Base-by-base conservation (phyloP, 2,888 invertebrate species). In the Leuctra nigra region DNA sequence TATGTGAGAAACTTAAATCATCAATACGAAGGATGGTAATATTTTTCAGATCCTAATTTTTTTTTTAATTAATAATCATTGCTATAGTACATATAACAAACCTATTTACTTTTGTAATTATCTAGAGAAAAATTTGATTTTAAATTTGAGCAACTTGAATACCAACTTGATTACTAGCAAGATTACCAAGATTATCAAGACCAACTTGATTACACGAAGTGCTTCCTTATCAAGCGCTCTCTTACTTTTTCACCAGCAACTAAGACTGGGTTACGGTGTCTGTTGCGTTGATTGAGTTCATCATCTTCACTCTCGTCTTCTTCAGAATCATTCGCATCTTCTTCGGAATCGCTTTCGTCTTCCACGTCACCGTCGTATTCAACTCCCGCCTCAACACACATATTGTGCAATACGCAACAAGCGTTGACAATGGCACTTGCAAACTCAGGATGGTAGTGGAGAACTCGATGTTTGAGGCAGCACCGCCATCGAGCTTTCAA, bases 381-480 rank as follows among this genome's bases (percentile, higher is more conserved):
- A 29, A 29, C 29, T 29, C 29, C 29, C 11, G 29, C 29, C 6
- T 29, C 29, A 7, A 29, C 11, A 11, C 29, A 29, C 29, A 7
- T 29, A 29, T 29, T 29, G 11, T 29, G 29, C 11, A 29, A 29
- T 29, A 47, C 47, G 24, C 6, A 11, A 23, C 47, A 47, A 2
- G 47, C 22, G 24, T 47, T 47, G 2, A 47, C 16, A 3, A 47
- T 47, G 13, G 6, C 2, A 4, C 24, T 14, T 3, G 47, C 47
- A 11, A 9, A 7, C n/a, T 47, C 47, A 4, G 47, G 47, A 24
- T 47, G 47, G 25, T 47, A 47, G 25, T 47, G 47, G 9, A 25
- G 47, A 3, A 47, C 47, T 14, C 47, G 47, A 23, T 47, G 24
- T 23, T 47, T 47, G 13, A 47, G 25, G 9, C 3, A 4, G 25